Evolutionary conservation across 2,888 invertebrate genomes (phyloP).

Genomic region (Tiliacea citrago): DNA sequence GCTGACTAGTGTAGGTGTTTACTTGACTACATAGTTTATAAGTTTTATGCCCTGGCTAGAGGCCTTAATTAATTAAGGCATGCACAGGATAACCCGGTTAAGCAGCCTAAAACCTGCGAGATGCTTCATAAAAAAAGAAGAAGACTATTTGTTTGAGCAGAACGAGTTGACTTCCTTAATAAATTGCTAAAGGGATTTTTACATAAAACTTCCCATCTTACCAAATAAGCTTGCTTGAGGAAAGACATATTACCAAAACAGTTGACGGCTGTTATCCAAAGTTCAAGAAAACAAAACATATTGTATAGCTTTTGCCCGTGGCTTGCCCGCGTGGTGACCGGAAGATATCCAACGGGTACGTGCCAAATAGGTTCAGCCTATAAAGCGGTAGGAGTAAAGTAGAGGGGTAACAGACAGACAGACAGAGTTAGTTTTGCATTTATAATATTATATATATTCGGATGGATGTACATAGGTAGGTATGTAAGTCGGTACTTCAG

Average conservation of each 20-base stretch:
- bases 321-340: not conserved
- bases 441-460: not conserved
- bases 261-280: not conserved
- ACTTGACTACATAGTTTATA: too few species aligned
- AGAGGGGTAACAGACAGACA: not conserved
- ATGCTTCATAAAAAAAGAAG: too few species aligned
- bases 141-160: not conserved
- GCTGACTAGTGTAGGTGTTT: too few species aligned
- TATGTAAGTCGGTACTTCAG: not conserved
- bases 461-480: not conserved
- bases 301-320: not conserved
- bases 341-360: not conserved
- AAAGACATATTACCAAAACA: not conserved
- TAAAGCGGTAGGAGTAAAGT: too few species aligned
- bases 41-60: too few species aligned
- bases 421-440: not conserved
- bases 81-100: too few species aligned
- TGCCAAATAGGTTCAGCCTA: too few species aligned
- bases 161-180: not conserved
- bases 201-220: not conserved
- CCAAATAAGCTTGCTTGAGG: not conserved
- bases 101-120: too few species aligned
- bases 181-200: not conserved
- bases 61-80: too few species aligned
- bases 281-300: not conserved